Evolutionary conservation across 2,888 invertebrate species (phyloP), one percentile per base, ranked within the genome.

Genomic region (Lasioglossum vierecki): DNA sequence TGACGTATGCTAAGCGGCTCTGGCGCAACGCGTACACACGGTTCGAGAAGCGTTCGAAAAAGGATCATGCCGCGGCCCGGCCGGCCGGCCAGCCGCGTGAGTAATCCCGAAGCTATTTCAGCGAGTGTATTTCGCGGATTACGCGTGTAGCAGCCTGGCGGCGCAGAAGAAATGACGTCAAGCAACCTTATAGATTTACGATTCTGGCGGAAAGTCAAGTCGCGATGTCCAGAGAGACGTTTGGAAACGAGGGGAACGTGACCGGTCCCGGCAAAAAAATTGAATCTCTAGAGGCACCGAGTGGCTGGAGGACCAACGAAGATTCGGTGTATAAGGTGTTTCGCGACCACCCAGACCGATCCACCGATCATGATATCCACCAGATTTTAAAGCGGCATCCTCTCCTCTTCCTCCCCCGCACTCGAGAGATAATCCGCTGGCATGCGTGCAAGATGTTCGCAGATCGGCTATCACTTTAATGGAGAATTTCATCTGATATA

Each of bases 41-140:
- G 83, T 80, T 82, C 79, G 81, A 88, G 83, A 83, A 83, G 84
- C 72, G 78, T 84, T 84, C 74, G 79, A 74, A 86, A 88, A 89
- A 91, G 79, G 85, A 88, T 82, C 84, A 74, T 60, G 74, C 79
- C 57, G 68, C 63, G 6, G 46, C 13, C 22, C 73, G 60, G 4
- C 4, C 26, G 26, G 60, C 76, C 72, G 63, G 44, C 76, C 79
- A 78, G 74, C 79, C 76, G 81, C 60, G 30, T 75, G 82, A 82
- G 66, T 82, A 77, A 84, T 80, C 84, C 26, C 35, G 57, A 60
- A 30, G 82, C 84, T 77, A 81, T 79, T 86, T 82, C 80, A 72
- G 76, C 66, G 35, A 41, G 41, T 46, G 53, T 76, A 80, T 75
- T 49, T 73, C 46, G 35, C 70, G 70, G 66, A 75, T 44, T 71